Evolutionary conservation across 1,140 invertebrate genomes (phyloP), one percentile per base, ranked within the genome.

Genomic region (Ooceraea biroi): DNA sequence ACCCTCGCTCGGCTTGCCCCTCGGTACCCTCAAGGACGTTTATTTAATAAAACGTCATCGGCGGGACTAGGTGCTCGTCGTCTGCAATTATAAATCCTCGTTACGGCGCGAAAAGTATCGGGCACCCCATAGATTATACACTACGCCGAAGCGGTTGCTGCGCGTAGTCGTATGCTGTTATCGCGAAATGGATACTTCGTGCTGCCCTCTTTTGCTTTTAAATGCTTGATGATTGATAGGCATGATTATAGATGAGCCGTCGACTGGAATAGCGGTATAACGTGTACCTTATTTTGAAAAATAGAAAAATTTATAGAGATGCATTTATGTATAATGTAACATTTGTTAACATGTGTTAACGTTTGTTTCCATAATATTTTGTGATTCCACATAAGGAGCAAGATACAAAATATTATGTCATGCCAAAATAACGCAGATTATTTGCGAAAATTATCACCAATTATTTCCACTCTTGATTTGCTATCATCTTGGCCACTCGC

Each of bases 31-130:
- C 82, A 82, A 85, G 74, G 83, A 82, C 68, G 77, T 74, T 71
- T 63, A 48, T 87, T 83, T 86, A 86, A 74, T 73, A 72, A 68
- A 83, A 66, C 82, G 74, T 77, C 82, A 83, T 77, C 74, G 82
- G 69, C 60, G 44, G 30, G 78, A 48, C 48, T 63, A 66, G 68
- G 65, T 73, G 50, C 77, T 52, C 68, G 30, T 57, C 76, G 60
- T 41, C 17, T 50, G 65, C 65, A 80, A 80, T 80, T 80, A 80
- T 80, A 80, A 80, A 80, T 80, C 41, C 76, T 80, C 76, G 76
- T 80, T 80, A 80, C 76, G 65, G 22, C 50, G 76, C n/a, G 52
- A 80, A 69, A 58, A 69, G 52, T 80, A 80, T 71, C 41, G 50
- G 57, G 65, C 65, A 69, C 25, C 58, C 73, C 25, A 57, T 80